Evolutionary conservation across 2,888 invertebrate species (phyloP).

Genomic region (Gortyna flavago): DNA sequence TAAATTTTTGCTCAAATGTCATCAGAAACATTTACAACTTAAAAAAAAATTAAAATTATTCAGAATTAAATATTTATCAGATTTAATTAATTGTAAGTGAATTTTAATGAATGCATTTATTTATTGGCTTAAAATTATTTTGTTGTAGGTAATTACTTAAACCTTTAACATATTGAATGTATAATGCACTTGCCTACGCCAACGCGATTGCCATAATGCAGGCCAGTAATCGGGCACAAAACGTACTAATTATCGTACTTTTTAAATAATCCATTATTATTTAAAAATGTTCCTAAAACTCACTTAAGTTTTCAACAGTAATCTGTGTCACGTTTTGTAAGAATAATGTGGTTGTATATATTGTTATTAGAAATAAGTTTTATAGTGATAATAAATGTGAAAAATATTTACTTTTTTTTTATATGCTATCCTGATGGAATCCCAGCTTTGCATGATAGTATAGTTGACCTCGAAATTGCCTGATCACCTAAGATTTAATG

Average conservation of each 20-base stretch:
- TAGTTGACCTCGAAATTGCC: background rate
- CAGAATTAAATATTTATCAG: constrained; percentile 26
- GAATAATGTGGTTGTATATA: constrained; percentile 74
- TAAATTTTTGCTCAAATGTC: constrained; percentile 64
- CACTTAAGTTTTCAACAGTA: constrained; percentile 20
- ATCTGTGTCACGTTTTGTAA: constrained; percentile 57
- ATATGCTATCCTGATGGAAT: background rate
- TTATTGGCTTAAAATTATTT: constrained; percentile 35
- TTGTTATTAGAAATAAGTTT: constrained; percentile 73
- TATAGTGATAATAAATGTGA: constrained; percentile 76
- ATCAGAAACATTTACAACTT: constrained; percentile 6
- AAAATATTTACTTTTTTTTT: constrained; percentile 60
- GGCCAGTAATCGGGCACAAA: constrained; percentile 39
- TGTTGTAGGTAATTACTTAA: constrained; percentile 1
- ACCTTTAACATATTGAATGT: constrained; percentile 9
- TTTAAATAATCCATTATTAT: constrained; percentile 34
- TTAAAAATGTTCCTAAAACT: constrained; percentile 51
- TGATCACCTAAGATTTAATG: no score
- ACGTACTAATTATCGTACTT: constrained; percentile 21
- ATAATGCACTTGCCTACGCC: constrained; percentile 55
- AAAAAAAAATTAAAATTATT: background rate
- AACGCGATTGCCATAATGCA: constrained; percentile 53
- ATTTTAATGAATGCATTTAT: constrained; percentile 50
- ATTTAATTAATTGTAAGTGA: constrained; percentile 33
- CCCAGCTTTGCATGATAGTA: no score